Evolutionary conservation across 2,888 invertebrate species (phyloP).

Genomic region (Eledone cirrhosa): DNA sequence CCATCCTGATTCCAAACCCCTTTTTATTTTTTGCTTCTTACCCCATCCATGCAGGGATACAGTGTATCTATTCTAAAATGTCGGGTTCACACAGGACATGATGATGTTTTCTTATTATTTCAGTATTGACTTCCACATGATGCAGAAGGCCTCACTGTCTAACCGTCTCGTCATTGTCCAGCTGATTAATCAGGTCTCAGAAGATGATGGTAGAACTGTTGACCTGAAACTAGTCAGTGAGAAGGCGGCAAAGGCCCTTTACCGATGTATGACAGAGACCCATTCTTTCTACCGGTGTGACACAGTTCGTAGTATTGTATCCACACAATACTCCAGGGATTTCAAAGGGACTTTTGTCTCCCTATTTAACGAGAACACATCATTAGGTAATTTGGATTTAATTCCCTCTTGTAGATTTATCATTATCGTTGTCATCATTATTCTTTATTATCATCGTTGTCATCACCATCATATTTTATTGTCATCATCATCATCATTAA

Average conservation of each 20-base stretch:
- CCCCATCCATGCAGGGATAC: too few species aligned
- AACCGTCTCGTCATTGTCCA: conserved; percentile 59
- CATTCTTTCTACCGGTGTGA: conserved; percentile 94
- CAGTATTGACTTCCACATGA: conserved; percentile 62
- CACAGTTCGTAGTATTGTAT: conserved; percentile 86
- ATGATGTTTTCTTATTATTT: conserved; percentile 32
- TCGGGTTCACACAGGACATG: too few species aligned
- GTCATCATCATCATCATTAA: too few species aligned
- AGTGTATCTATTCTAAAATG: too few species aligned
- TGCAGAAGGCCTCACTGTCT: conserved; percentile 62
- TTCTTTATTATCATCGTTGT: too few species aligned
- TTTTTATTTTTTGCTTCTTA: too few species aligned
- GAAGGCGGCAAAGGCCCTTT: conserved; percentile 79
- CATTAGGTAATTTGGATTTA: conserved; percentile 45
- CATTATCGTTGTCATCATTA: neutral
- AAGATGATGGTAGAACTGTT: conserved; percentile 62
- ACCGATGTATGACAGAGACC: conserved; percentile 85
- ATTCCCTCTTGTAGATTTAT: neutral
- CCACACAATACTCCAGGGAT: conserved; percentile 87
- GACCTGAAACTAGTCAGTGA: conserved; percentile 84
- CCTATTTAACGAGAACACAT: conserved; percentile 80
- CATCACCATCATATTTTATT: too few species aligned
- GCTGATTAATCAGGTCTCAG: conserved; percentile 33
- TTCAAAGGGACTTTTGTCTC: conserved; percentile 90
- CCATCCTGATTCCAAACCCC: too few species aligned